Percentiles rank a stretch among this genome's conserved stretches.
These are phyloP conservation scores for Pseudomyrmex gracilis DNA, from an alignment of 1,140 invertebrate species.

Conservation along the genomic window DNA sequence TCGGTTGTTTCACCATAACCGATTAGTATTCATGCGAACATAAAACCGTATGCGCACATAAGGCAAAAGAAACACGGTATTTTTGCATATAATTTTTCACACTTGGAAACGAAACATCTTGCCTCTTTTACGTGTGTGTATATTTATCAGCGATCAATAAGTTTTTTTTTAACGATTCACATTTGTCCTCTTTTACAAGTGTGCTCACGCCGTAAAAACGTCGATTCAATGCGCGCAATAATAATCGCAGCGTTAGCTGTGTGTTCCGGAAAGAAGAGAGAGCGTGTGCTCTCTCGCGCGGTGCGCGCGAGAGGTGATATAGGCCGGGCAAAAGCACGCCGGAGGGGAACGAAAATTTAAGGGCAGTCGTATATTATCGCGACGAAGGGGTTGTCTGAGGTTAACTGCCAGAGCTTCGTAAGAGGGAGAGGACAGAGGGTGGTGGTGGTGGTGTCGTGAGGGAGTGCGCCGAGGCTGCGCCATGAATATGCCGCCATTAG, in stretches of 20 bases:
- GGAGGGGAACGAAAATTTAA: constrained; percentile 75
- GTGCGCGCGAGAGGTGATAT: constrained; percentile 23
- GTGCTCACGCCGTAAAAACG: constrained; percentile 1
- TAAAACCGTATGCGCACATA: constrained; percentile 1
- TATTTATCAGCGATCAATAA: background rate
- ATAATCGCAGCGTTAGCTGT: constrained; percentile 13
- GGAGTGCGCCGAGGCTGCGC: constrained; percentile 59
- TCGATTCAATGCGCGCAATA: constrained; percentile 22
- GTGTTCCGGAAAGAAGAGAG: constrained; percentile 35
- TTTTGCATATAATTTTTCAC: too few relatives aligned
- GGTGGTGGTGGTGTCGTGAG: constrained; percentile 31
- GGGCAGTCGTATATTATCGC: constrained; percentile 75
- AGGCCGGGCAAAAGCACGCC: constrained; percentile 37
- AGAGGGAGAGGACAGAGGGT: constrained; percentile 55
- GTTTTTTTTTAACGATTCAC: background rate
- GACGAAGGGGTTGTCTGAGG: constrained; percentile 75
- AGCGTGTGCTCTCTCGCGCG: background rate
- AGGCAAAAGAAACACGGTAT: too few relatives aligned
- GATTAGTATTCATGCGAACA: constrained; percentile 36
- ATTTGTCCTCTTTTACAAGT: background rate
- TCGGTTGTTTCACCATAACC: constrained; percentile 19
- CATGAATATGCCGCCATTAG: constrained; percentile 77
- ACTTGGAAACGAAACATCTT: background rate
- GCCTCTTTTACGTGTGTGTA: background rate
- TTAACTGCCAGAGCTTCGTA: constrained; percentile 76